A percentile compares a stretch with the other conserved stretches of the same genome.
Evolutionary conservation across 2,888 invertebrate genomes (phyloP).

Genomic region (Drosophila nigricruria): DNA sequence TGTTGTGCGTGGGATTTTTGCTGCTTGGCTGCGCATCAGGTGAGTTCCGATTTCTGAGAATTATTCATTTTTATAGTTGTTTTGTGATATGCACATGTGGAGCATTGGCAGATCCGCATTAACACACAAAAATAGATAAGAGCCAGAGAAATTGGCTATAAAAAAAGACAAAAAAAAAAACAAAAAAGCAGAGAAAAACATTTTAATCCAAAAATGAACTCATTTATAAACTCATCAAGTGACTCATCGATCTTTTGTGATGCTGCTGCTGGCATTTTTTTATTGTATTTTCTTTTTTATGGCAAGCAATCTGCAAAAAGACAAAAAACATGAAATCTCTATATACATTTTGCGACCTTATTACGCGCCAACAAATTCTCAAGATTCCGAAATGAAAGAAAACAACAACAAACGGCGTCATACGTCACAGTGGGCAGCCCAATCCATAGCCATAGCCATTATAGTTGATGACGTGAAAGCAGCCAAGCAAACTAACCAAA

Average conservation of each 20-base stretch:
- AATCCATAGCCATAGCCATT: not conserved
- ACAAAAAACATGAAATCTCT: not conserved
- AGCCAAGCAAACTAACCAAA: conserved; percentile 22
- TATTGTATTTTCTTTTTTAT: conserved; percentile 31
- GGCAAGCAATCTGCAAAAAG: conserved; percentile 36
- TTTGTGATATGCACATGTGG: conserved; percentile 19
- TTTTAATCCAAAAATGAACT: conserved; percentile 49
- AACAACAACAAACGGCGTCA: not conserved
- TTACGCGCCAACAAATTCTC: conserved; percentile 42
- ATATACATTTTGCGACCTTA: conserved; percentile 32
- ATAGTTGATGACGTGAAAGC: conserved; percentile 47
- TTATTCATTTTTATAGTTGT: not conserved
- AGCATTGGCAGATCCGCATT: conserved; percentile 29
- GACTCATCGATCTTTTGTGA: conserved; percentile 54
- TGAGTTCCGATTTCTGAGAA: conserved; percentile 51
- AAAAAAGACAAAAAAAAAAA: not conserved
- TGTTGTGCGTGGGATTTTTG: conserved; percentile 16
- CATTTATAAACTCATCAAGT: conserved; percentile 58
- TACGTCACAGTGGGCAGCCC: conserved; percentile 22
- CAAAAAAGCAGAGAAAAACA: not conserved
- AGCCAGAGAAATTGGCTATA: conserved; percentile 15
- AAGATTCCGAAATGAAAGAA: conserved; percentile 41
- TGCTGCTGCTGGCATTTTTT: conserved; percentile 13
- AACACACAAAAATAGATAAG: conserved; percentile 30
- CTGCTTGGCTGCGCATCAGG: conserved; percentile 37